Base-by-base conservation (phyloP, 2,888 invertebrate genomes). In the Chironomus tentans region DNA sequence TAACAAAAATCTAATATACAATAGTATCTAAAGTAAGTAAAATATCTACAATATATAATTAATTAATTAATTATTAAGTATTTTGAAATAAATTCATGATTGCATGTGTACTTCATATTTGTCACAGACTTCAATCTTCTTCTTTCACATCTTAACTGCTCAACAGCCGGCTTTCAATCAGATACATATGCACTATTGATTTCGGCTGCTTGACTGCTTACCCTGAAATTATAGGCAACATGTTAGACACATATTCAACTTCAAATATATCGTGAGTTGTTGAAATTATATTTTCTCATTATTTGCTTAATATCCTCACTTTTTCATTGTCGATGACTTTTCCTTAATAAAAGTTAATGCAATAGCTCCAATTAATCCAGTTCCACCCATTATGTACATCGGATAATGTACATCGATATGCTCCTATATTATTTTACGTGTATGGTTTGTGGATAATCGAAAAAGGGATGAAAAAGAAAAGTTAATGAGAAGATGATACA, bases 331-430 rank as follows among this genome's bases (percentile, higher is more conserved):
- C 15, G 48, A 12, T 61, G 71, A 74, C 3, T 86, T 86, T 80
- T 86, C 86, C 65, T 87, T 87, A 79, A 88, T 85, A 77, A 88
- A 81, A 47, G 86, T 81, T 15, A 86, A 82, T 21, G 86, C 82
- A 24, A 85, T 78, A 21, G 87, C 87, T 61, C 87, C 87, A 74
- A 86, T 78, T 7, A 87, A 79, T 1, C 87, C 86, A 68, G 84
- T 82, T 28, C 83, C 82, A 4, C 87, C 87, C 81, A 87, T 85
- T 21, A 87, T 81, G 61, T 84, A 83, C 81, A 87, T 83, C 1
- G 87, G 87, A 77, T 87, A 79, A 61, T 85, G 80, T 24, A 82
- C 80, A 78, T 86, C 83, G 77, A 84, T 81, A 18, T 82, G 81
- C 76, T 84, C 85, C 87, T 87, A 78, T 4, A 79, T 38, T 38